Evolutionary conservation across 2,797 vertebrate genomes (phyloP).

Genomic region (Rhinichthys osculus): DNA sequence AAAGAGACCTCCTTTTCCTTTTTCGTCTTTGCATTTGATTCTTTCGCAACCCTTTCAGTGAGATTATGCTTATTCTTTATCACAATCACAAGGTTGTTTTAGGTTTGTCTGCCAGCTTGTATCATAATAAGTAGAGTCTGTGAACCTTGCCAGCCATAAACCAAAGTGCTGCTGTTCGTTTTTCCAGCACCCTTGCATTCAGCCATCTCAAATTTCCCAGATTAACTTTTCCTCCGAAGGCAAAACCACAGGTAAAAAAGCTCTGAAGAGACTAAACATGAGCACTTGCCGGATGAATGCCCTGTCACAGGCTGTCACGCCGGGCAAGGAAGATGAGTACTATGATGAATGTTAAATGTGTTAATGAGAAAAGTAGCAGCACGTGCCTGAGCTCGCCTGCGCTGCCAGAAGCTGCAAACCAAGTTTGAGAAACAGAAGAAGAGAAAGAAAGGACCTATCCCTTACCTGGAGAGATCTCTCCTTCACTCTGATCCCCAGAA

Average conservation of each 20-base stretch:
- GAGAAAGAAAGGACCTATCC: background rate
- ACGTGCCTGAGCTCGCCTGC: constrained; percentile 71
- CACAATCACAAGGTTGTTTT: constrained; percentile 1
- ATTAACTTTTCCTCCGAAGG: constrained; percentile 4
- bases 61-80: background rate
- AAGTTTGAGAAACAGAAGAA: constrained; percentile 3
- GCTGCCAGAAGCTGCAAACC: constrained; percentile 1
- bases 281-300: background rate
- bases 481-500: constrained; percentile 95
- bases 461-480: constrained; percentile 90
- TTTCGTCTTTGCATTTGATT: background rate
- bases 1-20: background rate
- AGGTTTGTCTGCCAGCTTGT: background rate
- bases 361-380: constrained; percentile 69
- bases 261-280: background rate
- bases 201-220: constrained; percentile 23
- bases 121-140: background rate
- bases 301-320: background rate
- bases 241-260: constrained; percentile 1
- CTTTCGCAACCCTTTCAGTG: background rate
- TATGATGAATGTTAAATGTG: constrained; percentile 60
- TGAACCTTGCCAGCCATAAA: constrained; percentile 22
- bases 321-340: background rate
- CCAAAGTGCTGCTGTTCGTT: constrained; percentile 7
- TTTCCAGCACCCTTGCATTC: background rate